Percentiles rank a stretch among this genome's conserved stretches.
These are phyloP conservation scores for Rhea americana DNA, from an alignment of 2,113 vertebrate genomes.

Conservation along the genomic window DNA sequence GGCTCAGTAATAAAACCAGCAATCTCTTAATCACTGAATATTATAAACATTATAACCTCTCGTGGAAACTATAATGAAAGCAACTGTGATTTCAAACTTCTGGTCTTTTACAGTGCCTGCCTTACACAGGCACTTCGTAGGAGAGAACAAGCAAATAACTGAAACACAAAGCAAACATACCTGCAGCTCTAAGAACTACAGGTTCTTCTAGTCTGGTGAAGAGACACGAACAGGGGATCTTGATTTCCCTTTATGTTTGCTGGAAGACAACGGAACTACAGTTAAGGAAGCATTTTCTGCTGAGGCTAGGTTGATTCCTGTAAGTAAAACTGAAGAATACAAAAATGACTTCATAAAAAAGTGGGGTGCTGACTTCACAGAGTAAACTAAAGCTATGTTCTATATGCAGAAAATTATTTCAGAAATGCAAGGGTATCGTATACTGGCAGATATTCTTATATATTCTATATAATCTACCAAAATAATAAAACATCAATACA, in stretches of 20 bases:
- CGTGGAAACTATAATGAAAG: background rate
- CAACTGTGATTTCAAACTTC: background rate
- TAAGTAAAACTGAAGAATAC: background rate
- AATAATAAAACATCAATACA: background rate
- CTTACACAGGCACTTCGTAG: background rate
- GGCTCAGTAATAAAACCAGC: background rate
- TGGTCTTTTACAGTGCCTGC: background rate
- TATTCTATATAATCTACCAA: background rate
- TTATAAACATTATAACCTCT: background rate
- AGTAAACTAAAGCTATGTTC: background rate
- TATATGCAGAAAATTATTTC: background rate
- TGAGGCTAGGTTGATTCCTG: background rate
- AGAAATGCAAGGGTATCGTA: background rate
- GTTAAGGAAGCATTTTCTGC: background rate
- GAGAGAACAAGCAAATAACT: background rate
- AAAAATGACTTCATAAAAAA: background rate
- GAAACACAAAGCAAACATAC: constrained; percentile 41
- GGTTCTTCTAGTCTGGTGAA: constrained; percentile 39
- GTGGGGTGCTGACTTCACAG: background rate
- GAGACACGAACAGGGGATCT: background rate
- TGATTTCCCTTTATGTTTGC: constrained; percentile 8
- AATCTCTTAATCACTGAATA: background rate
- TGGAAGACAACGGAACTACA: constrained; percentile 8
- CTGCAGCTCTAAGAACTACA: constrained; percentile 25
- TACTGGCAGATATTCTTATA: background rate